Evolutionary conservation across 2,113 vertebrate species (phyloP).

Genomic region (Cyphotilapia sp.): DNA sequence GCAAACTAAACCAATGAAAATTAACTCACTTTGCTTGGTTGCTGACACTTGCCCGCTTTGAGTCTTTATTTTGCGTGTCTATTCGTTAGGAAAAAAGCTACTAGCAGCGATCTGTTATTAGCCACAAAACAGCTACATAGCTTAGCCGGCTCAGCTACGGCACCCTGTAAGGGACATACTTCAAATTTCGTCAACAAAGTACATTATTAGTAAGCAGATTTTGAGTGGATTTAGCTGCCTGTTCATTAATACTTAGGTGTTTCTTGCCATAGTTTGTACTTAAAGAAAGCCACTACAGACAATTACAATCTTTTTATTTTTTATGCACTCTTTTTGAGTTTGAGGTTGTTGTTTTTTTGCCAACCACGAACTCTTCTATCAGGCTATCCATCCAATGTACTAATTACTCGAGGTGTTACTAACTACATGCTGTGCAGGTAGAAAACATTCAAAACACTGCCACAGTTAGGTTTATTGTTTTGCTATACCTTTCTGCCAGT

Average conservation of each 20-base stretch:
- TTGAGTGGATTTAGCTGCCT: neutral
- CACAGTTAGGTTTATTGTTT: neutral
- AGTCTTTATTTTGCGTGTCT: neutral
- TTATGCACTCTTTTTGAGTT: neutral
- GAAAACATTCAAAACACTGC: neutral
- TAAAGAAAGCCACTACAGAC: neutral
- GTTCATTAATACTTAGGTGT: neutral
- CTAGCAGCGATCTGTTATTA: neutral
- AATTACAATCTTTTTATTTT: neutral
- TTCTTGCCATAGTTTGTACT: neutral
- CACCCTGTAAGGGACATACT: neutral
- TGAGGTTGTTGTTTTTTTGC: neutral
- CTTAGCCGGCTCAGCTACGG: neutral
- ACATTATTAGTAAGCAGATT: neutral
- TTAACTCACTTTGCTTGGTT: neutral
- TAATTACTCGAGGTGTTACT: neutral
- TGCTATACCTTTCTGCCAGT: neutral
- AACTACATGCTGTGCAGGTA: neutral
- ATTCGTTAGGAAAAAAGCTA: neutral
- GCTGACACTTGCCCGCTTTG: neutral
- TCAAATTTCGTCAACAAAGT: fast-evolving
- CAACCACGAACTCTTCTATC: neutral
- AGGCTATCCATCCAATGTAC: neutral
- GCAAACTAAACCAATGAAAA: neutral
- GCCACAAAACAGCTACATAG: neutral